Evolutionary conservation across 2,113 vertebrate genomes (phyloP).

Genomic region (Xenotilapia longispinis): DNA sequence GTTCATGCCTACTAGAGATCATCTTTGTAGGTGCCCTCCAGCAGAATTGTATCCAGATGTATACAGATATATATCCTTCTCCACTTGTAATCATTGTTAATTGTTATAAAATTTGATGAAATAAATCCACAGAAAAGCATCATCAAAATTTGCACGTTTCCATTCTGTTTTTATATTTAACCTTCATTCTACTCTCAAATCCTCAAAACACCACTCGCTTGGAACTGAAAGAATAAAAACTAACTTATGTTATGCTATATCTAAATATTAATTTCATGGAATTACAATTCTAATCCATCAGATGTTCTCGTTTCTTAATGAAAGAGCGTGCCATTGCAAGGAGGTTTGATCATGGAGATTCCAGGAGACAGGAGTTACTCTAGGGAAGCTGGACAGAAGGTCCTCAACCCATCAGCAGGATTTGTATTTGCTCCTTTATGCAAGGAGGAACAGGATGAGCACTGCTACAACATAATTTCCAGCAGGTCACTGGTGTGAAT

Average conservation of each 20-base stretch:
- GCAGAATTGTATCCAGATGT: neutral
- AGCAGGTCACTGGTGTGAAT: neutral
- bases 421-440: neutral
- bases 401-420: neutral
- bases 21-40: neutral
- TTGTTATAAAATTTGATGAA: neutral
- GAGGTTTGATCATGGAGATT: neutral
- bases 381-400: neutral
- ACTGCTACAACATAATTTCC: neutral
- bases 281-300: neutral
- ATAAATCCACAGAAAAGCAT: neutral
- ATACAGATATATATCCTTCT: neutral
- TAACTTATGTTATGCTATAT: neutral
- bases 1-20: neutral
- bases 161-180: neutral
- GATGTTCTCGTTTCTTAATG: neutral
- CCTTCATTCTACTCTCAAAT: neutral
- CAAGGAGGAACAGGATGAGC: neutral
- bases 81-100: neutral
- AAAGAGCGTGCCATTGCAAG: neutral
- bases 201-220: neutral
- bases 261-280: neutral
- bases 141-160: neutral
- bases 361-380: neutral
- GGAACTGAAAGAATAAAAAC: neutral